Percentiles rank a stretch among this genome's conserved stretches.
These are phyloP conservation scores for Amblyteles armatorius DNA, from an alignment of 2,888 invertebrate species.

Conservation along the genomic window DNA sequence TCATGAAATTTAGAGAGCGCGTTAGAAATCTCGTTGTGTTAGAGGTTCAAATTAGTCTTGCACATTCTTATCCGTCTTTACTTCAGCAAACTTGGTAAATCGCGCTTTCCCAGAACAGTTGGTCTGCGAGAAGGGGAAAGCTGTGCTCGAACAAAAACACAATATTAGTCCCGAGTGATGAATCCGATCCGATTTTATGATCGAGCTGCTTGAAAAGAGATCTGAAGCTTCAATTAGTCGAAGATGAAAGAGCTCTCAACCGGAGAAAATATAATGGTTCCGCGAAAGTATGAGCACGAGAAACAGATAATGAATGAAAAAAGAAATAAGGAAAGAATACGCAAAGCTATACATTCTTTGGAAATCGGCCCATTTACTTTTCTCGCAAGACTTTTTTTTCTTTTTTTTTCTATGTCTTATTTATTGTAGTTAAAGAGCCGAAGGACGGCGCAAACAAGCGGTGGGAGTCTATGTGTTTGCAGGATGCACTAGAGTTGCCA, in stretches of 20 bases:
- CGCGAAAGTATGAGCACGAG: background rate
- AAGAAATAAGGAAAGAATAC: background rate
- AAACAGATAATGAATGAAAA: background rate
- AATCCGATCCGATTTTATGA: background rate
- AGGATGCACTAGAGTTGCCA: slow-evolving; percentile 1
- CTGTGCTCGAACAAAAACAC: background rate
- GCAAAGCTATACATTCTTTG: background rate
- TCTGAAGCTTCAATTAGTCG: background rate
- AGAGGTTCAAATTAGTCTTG: no score
- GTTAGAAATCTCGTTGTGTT: no score
- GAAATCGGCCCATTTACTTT: background rate
- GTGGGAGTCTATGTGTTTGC: slow-evolving; percentile 19
- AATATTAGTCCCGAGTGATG: background rate
- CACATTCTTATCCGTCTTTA: no score
- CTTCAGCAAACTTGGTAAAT: no score
- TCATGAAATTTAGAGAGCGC: no score
- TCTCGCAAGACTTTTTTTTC: background rate
- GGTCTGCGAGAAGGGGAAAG: no score
- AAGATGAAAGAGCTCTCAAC: background rate
- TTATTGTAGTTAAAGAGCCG: background rate
- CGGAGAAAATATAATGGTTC: background rate
- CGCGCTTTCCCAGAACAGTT: no score
- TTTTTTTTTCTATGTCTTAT: slow-evolving; percentile 5
- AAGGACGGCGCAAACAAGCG: slow-evolving; percentile 2
- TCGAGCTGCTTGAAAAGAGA: background rate